phyloP scores from a whole-genome alignment of 2,113 vertebrate species.

The Astatoreochromis straeleni region DNA sequence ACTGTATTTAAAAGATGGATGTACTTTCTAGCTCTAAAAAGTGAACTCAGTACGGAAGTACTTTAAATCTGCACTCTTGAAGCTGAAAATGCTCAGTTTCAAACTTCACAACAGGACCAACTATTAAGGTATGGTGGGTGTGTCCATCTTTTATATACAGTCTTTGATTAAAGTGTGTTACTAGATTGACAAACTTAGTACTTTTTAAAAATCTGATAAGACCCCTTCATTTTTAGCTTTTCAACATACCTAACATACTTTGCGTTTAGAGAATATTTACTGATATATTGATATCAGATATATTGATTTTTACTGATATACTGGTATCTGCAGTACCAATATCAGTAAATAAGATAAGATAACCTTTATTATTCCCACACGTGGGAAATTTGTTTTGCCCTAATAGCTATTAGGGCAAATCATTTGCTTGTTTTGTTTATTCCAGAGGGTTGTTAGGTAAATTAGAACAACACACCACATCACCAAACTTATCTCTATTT shows the following conservation, averaged over 20 bases:
- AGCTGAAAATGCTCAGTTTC: background rate
- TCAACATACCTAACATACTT: background rate
- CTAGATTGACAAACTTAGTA: background rate
- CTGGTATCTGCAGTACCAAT: background rate
- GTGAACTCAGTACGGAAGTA: background rate
- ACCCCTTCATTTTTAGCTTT: background rate
- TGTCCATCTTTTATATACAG: background rate
- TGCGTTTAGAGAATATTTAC: background rate
- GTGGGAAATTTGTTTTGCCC: background rate
- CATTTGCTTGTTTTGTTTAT: no score
- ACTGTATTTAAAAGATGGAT: background rate
- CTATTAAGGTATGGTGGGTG: accelerated
- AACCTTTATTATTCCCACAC: background rate
- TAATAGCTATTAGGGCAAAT: no score
- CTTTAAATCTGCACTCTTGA: background rate
- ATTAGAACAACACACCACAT: background rate
- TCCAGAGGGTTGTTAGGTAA: background rate
- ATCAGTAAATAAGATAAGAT: background rate
- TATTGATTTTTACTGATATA: background rate
- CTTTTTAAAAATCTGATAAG: background rate
- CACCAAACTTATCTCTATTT: background rate
- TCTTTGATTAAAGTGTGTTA: background rate
- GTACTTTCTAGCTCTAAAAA: background rate
- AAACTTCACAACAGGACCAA: background rate
- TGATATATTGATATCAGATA: background rate